These are phyloP conservation scores for Odontomachus brunneus DNA, from an alignment of 1,140 invertebrate species.

Conservation along the genomic window DNA sequence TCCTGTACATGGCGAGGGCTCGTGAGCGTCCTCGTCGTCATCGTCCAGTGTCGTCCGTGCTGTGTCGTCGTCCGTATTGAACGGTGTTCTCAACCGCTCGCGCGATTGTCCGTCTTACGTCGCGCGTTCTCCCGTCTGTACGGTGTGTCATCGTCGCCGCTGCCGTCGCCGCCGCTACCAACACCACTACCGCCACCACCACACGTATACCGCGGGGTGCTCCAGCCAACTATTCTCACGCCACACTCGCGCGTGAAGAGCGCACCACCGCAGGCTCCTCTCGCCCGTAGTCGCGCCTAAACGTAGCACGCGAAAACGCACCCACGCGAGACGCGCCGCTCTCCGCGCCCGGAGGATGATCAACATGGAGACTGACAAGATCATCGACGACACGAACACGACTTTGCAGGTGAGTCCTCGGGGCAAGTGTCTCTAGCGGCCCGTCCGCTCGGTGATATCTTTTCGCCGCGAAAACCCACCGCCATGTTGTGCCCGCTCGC, in stretches of 20 bases:
- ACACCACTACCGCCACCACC: no score
- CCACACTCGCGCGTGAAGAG: no score
- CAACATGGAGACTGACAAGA: slow-evolving; percentile 89
- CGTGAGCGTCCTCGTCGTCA: slow-evolving; percentile 70
- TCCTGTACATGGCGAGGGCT: slow-evolving; percentile 74
- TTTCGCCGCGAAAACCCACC: slow-evolving; percentile 70
- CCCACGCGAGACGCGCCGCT: slow-evolving; percentile 20
- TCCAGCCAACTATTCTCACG: no score
- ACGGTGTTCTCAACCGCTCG: slow-evolving; percentile 51
- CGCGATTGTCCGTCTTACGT: neutral
- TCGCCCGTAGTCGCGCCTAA: neutral
- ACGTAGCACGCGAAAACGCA: slow-evolving; percentile 5
- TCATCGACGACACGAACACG: slow-evolving; percentile 87
- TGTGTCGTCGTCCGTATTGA: slow-evolving; percentile 26
- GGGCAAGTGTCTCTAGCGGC: neutral
- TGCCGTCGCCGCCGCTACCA: no score
- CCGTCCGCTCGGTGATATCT: slow-evolving; percentile 47
- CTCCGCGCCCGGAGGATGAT: slow-evolving; percentile 82
- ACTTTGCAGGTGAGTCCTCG: slow-evolving; percentile 86
- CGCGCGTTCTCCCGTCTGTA: neutral
- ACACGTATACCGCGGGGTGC: no score
- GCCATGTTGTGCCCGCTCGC: slow-evolving; percentile 78
- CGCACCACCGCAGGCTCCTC: no score
- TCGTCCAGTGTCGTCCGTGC: neutral
- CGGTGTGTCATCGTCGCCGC: no score